phyloP scores from a whole-genome alignment of 37 sponge, comb jelly and placozoan genomes.

The Dysidea cf. avara region DNA sequence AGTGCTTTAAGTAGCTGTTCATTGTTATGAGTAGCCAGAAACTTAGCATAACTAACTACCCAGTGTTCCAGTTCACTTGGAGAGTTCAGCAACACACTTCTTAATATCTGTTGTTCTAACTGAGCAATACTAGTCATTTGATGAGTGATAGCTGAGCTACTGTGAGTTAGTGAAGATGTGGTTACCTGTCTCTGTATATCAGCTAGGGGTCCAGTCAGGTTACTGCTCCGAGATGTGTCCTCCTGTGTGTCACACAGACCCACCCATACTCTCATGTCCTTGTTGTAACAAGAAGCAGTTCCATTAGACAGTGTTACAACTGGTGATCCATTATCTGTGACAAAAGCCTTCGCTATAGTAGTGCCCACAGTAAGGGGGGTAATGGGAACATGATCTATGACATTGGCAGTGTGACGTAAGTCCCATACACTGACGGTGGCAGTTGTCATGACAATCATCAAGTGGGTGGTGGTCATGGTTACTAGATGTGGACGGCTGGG shows the following conservation, averaged over 20 bases:
- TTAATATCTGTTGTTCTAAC: constrained; percentile 62
- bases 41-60: constrained; percentile 59
- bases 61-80: constrained; percentile 69
- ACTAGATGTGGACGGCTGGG: constrained; percentile 19
- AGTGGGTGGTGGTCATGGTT: neutral
- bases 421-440: constrained; percentile 48
- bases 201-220: constrained; percentile 17
- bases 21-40: constrained; percentile 46
- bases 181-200: neutral
- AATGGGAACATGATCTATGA: constrained; percentile 15
- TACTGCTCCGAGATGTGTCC: neutral
- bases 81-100: constrained; percentile 38
- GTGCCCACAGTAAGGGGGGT: constrained; percentile 16
- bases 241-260: constrained; percentile 29
- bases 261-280: constrained; percentile 53
- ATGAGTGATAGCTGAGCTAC: neutral
- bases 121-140: neutral
- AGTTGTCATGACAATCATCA: constrained; percentile 25
- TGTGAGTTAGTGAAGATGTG: neutral
- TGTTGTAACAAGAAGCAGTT: constrained; percentile 23
- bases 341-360: neutral
- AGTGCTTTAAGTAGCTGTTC: constrained; percentile 61
- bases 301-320: constrained; percentile 15
- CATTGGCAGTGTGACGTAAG: constrained; percentile 1
- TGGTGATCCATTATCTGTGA: constrained; percentile 45